Evolutionary conservation across 2,113 vertebrate species (phyloP).

Genomic region (Corvus cornix): DNA sequence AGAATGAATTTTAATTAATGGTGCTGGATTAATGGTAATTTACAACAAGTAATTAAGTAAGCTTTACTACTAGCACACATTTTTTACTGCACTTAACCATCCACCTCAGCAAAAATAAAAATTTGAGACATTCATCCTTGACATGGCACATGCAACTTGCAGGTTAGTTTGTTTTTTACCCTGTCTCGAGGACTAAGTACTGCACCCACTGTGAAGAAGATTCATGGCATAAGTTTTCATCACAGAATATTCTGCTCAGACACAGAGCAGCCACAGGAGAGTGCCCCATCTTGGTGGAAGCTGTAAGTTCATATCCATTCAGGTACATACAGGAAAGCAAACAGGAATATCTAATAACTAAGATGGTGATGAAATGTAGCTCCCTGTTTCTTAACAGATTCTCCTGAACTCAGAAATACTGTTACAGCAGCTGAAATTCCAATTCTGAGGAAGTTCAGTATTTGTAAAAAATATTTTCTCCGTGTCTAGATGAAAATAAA

Average conservation of each 20-base stretch:
- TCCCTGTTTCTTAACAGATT: not conserved
- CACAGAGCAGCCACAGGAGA: not conserved
- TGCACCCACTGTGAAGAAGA: not conserved
- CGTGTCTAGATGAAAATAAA: not conserved
- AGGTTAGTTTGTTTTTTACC: not conserved
- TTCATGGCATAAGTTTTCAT: not conserved
- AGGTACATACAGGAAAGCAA: not conserved
- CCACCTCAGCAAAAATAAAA: not conserved
- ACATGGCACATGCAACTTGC: not conserved
- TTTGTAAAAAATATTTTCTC: not conserved
- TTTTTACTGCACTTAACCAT: not conserved
- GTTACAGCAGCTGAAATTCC: not conserved
- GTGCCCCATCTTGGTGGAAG: not conserved
- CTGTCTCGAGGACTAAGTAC: not conserved
- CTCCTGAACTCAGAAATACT: not conserved
- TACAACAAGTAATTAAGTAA: not conserved
- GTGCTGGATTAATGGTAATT: not conserved
- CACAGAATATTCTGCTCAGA: not conserved
- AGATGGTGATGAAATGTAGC: not conserved
- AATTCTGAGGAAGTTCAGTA: not conserved
- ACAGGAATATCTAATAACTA: not conserved
- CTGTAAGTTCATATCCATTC: not conserved
- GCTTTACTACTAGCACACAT: not conserved
- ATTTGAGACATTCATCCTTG: accelerated
- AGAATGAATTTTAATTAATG: not conserved